Evolutionary conservation across 1,140 invertebrate genomes (phyloP).

Genomic region (Periplaneta americana): DNA sequence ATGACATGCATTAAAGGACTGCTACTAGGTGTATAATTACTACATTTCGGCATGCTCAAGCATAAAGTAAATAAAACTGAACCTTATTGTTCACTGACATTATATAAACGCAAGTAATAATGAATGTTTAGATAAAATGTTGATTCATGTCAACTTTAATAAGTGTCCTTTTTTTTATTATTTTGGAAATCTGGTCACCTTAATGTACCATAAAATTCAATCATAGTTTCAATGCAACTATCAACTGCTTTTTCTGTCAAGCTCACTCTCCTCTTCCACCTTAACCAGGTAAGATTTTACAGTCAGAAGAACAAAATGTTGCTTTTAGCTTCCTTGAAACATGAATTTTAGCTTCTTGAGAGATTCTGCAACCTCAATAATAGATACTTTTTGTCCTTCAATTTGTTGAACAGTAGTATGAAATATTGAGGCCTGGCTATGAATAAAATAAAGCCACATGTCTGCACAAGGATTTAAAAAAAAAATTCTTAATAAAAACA

Average conservation of each 20-base stretch:
- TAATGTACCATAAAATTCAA: not conserved
- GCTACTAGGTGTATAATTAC: too few relatives aligned
- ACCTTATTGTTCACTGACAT: too few relatives aligned
- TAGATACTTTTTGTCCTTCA: too few relatives aligned
- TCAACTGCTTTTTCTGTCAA: not conserved
- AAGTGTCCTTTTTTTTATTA: not conserved
- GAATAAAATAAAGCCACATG: constrained; percentile 15
- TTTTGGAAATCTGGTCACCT: too few relatives aligned
- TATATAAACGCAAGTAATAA: too few relatives aligned
- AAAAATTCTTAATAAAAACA: constrained; percentile 14
- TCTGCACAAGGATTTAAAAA: constrained; percentile 15
- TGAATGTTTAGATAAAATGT: too few relatives aligned
- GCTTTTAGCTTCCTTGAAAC: not conserved
- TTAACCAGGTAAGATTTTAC: not conserved
- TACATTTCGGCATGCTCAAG: too few relatives aligned
- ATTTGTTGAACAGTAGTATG: constrained; percentile 13
- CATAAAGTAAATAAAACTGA: not conserved
- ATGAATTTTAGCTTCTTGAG: not conserved
- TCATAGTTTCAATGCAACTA: not conserved
- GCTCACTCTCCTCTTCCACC: not conserved
- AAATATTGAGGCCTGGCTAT: constrained; percentile 10
- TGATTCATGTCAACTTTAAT: not conserved
- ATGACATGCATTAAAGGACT: too few relatives aligned
- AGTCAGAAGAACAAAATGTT: not conserved
- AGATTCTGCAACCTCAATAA: not conserved